phyloP scores from a whole-genome alignment of 2,888 invertebrate genomes.

The Lobophora halterata region DNA sequence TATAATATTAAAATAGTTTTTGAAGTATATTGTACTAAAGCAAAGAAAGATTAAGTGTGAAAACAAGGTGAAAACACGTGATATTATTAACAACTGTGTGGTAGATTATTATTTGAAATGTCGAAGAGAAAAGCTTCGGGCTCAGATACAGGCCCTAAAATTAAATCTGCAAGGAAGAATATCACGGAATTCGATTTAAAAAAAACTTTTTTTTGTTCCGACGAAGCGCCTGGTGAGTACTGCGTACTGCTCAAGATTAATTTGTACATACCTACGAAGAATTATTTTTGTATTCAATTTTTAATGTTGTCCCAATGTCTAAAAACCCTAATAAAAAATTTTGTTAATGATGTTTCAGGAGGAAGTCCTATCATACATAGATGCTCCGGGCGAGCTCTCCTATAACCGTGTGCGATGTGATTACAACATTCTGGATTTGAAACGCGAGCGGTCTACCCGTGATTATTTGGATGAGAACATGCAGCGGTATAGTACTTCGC shows the following conservation, averaged over 20 bases:
- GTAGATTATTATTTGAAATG: too few relatives aligned
- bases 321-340: too few relatives aligned
- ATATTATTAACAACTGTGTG: too few relatives aligned
- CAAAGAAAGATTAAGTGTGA: too few relatives aligned
- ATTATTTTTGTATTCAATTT: not conserved
- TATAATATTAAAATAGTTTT: too few relatives aligned
- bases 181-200: conserved; percentile 28
- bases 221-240: conserved; percentile 54
- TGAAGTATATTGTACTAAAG: too few relatives aligned
- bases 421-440: conserved; percentile 9
- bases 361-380: conserved; percentile 45
- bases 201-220: conserved; percentile 48
- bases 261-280: not conserved
- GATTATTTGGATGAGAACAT: conserved; percentile 2
- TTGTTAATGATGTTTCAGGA: conserved; percentile 42
- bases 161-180: not conserved
- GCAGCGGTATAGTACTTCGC: conserved; percentile 4
- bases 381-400: not conserved
- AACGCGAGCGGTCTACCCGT: conserved; percentile 16
- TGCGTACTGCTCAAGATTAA: not conserved
- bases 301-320: too few relatives aligned
- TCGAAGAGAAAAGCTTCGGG: too few relatives aligned
- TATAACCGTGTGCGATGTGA: conserved; percentile 3
- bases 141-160: too few relatives aligned
- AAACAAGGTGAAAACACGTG: too few relatives aligned